Conservation (phyloP, 2,888 invertebrate species). For the Cephus runcator region DNA sequence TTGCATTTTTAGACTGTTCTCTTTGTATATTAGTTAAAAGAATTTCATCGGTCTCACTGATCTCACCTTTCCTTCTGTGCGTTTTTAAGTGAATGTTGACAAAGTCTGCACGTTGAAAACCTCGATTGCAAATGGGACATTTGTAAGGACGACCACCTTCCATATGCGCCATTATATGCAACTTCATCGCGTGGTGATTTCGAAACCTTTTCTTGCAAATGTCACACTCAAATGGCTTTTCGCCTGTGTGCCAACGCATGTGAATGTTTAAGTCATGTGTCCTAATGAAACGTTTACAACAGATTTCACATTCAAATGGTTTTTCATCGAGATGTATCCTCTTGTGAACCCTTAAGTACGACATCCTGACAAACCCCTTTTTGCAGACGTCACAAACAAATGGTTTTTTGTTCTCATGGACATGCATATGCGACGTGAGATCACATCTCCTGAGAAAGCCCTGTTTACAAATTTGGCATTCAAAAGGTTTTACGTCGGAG, state of each 20-base stretch:
- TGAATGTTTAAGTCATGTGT: conserved; percentile 3
- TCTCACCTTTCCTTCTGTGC: conserved; percentile 5
- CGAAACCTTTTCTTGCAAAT: background rate
- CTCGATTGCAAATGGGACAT: conserved; percentile 2
- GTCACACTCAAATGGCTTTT: conserved; percentile 3
- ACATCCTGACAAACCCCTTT: conserved; percentile 2
- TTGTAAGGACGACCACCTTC: conserved; percentile 2
- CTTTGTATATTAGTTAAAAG: background rate
- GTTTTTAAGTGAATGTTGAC: background rate
- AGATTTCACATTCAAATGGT: conserved; percentile 2
- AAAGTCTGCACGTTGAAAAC: background rate
- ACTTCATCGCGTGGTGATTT: conserved; percentile 1
- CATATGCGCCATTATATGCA: conserved; percentile 1
- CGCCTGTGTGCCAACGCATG: conserved; percentile 2
- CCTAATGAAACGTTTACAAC: background rate
- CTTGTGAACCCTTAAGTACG: conserved; percentile 1
- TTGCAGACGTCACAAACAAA: background rate
- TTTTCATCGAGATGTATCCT: background rate
- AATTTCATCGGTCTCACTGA: background rate
- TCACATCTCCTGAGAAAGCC: conserved; percentile 1
- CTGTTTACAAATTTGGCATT: background rate
- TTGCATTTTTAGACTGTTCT: background rate
- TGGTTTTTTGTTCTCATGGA: background rate
- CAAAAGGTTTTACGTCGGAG: conserved; percentile 1
- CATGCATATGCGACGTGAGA: background rate